Conservation (phyloP, 2,797 vertebrate genomes). For the Liasis olivaceus region DNA sequence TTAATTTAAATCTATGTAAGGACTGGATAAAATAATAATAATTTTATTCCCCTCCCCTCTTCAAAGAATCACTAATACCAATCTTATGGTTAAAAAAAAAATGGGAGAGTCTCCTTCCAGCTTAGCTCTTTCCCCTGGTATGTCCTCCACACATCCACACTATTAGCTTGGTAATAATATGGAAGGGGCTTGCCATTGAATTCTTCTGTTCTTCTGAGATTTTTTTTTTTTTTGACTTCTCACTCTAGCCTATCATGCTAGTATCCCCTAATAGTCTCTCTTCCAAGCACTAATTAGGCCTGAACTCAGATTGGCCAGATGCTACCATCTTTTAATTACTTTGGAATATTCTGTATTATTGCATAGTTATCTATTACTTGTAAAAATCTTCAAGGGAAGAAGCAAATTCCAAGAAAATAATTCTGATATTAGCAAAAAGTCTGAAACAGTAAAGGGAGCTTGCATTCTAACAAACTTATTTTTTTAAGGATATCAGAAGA, state of each 20-base stretch:
- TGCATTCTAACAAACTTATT: neutral
- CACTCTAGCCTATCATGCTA: neutral
- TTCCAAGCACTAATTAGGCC: neutral
- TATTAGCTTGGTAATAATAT: neutral
- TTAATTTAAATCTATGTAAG: neutral
- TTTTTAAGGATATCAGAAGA: neutral
- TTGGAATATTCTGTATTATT: neutral
- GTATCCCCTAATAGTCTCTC: neutral
- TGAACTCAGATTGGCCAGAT: neutral
- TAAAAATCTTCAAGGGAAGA: neutral
- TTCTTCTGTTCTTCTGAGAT: no score
- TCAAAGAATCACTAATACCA: neutral
- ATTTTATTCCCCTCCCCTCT: neutral
- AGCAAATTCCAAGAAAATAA: constrained; percentile 6
- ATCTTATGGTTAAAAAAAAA: neutral
- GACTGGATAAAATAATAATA: neutral
- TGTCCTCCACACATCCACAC: neutral
- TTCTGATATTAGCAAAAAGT: constrained; percentile 3
- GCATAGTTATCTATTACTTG: neutral
- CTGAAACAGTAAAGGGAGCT: constrained; percentile 11
- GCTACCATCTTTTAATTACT: neutral
- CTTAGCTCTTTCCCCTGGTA: neutral
- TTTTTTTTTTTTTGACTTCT: neutral
- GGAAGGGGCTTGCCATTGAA: no score
- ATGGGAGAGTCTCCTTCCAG: neutral